A percentile compares a stretch with the other conserved stretches of the same genome.
These are phyloP conservation scores for Tipula confusa DNA, from an alignment of 2,888 invertebrate species.

Conservation along the genomic window DNA sequence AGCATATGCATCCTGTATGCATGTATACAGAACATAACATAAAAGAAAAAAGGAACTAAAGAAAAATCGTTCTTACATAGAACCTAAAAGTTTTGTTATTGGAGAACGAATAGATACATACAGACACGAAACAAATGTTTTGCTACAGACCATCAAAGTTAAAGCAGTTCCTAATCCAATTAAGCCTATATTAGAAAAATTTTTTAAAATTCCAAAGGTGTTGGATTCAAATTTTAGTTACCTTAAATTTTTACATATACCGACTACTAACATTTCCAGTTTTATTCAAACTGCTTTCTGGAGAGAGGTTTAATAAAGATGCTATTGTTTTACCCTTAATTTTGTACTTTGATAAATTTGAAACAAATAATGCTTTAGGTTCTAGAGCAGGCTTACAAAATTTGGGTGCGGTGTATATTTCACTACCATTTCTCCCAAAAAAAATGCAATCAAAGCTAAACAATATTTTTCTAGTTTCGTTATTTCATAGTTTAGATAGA, in stretches of 20 bases:
- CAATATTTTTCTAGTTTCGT: conserved; percentile 29
- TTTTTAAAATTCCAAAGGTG: neutral
- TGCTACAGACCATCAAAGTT: neutral
- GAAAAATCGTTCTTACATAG: neutral
- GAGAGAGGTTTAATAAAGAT: neutral
- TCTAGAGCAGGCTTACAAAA: conserved; percentile 34
- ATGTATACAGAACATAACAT: too few relatives aligned
- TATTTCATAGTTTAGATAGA: conserved; percentile 34
- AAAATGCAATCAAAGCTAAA: conserved; percentile 26
- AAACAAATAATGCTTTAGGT: conserved; percentile 32
- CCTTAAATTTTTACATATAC: neutral
- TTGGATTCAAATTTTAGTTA: neutral
- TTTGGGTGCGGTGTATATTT: conserved; percentile 33
- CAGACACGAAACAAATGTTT: neutral
- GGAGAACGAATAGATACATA: neutral
- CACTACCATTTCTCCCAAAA: conserved; percentile 30
- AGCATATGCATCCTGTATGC: too few relatives aligned
- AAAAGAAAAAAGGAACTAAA: neutral
- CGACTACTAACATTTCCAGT: neutral
- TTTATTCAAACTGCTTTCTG: conserved; percentile 20
- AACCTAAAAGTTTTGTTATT: neutral
- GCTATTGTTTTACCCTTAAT: conserved; percentile 29
- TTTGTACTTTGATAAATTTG: conserved; percentile 34
- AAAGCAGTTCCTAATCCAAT: neutral
- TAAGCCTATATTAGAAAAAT: neutral